phyloP scores from a whole-genome alignment of 2,888 invertebrate species.

The Branchellion lobata region DNA sequence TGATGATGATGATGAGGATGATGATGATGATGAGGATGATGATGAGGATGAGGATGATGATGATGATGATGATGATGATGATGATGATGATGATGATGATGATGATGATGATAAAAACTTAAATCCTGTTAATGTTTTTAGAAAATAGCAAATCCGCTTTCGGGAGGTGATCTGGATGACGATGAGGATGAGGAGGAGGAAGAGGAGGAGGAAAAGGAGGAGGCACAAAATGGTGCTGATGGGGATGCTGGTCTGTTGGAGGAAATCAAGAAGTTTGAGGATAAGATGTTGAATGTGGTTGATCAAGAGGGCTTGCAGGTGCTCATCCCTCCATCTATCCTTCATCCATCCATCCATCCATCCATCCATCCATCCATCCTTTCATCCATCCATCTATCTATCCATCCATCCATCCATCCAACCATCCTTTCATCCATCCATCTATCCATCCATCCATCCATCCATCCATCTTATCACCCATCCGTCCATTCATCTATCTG shows the following conservation, averaged over 20 bases:
- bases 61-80: conserved; percentile 20
- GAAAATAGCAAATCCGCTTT: too few species aligned
- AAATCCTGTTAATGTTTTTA: too few species aligned
- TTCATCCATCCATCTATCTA: conserved; percentile 29
- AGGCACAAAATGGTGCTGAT: too few species aligned
- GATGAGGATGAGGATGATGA: conserved; percentile 21
- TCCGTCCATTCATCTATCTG: too few species aligned
- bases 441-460: conserved; percentile 24
- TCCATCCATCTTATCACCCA: neutral
- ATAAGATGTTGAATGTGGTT: too few species aligned
- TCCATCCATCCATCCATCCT: conserved; percentile 26
- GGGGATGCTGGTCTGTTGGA: too few species aligned
- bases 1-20: conserved; percentile 27
- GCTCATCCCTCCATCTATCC: conserved; percentile 6
- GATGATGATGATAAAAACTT: too few species aligned
- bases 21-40: conserved; percentile 20
- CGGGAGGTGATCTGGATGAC: too few species aligned
- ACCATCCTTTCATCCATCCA: conserved; percentile 21
- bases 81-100: conserved; percentile 10
- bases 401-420: conserved; percentile 29
- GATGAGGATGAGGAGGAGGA: too few species aligned
- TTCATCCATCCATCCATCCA: conserved; percentile 9
- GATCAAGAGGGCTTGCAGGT: neutral
- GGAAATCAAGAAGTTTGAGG: too few species aligned
- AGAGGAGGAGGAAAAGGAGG: too few species aligned